Base-by-base conservation (phyloP, 2,888 invertebrate genomes). In the Megastigmus dorsalis region DNA sequence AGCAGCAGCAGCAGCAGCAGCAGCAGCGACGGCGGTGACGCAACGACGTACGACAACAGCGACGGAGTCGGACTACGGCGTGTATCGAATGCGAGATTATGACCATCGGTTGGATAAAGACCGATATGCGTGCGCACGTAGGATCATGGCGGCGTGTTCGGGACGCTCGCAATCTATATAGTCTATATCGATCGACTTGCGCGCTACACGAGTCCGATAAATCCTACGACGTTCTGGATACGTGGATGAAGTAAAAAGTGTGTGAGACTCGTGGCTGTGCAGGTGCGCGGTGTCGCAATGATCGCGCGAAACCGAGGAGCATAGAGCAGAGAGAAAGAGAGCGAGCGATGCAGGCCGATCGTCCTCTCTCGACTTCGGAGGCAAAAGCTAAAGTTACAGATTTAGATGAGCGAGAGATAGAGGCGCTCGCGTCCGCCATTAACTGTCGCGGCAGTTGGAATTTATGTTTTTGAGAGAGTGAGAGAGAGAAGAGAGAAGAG, bases 381-480 rank as follows among this genome's bases (percentile, higher is more conserved):
- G 36, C 54, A 62, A 55, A 62, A 68, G 54, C 55, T 74, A 68
- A 63, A 57, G 55, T 68, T 68, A 68, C 63, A 63, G 68, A 68
- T 63, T 68, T 68, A 68, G 62, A 74, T 74, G 68, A 74, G 68
- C 54, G 68, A 55, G 45, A 60, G 63, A 74, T 74, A 68, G 57
- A 74, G 63, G 10, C 48, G 62, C 68, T 73, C 60, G n/a, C n/a
- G 73, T 67, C 65, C 60, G 48, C 62, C 55, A 74, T 74, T 68
- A 74, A 62, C 67, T 62, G 68, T 68, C 62, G n/a, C 43, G 23
- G 23, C 38, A 6, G 55, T 41, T 48, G 57, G 57, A 74, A 74
- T 74, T 74, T 74, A 74, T 63, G 57, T 30, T 74, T 74, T 74
- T 62, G 60, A 60, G 54, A 60, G 33, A 43, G 41, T 28, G 43